Base-by-base conservation (phyloP, 2,797 vertebrate species). In the Hemitrygon akajei region DNA sequence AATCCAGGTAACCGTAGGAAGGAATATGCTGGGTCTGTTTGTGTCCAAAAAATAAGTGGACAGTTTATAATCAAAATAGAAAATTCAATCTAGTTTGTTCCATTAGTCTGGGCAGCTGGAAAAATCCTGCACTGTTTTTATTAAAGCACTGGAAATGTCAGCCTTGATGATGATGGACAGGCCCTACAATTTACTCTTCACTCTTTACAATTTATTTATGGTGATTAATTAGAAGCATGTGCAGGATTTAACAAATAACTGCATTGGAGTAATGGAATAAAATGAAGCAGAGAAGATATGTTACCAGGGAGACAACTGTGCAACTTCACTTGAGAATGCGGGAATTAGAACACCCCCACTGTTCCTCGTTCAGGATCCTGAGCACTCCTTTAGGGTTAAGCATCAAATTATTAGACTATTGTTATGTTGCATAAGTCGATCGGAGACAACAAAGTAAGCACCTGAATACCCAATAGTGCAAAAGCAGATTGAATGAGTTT, bases 191-290 rank as follows among this genome's bases (percentile, higher is more conserved):
- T 75, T 75, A 75, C 71, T 75, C n/a, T 89, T 89, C 60, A 37
- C n/a, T 89, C 86, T 69, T 47, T n/a, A 40, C 40, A 56, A 27
- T 91, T 91, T 91, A 91, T 93, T 93, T 56, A 75, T 27, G 71
- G 76, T 47, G 47, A 76, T 93, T 93, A 93, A 93, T 93, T 93
- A 76, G 25, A 76, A 93, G 91, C 37, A 93, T 16, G 71, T 16
- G 25, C 56, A 56, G 91, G 56, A 93, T 76, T 58, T 18, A 40
- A 71, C 63, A 91, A 91, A 71, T 91, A 18, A 91, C n/a, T 71
- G 66, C 66, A 91, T 91, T 25, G 34, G 63, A 91, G 22, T 71
- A 71, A 91, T 20, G 18, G 22, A 34, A 34, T 71, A 91, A 71
- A 40, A 71, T 71, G 66, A 91, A 91, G 34, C 66, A 91, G 63